Evolutionary conservation across 2,113 vertebrate species (phyloP).

Genomic region (Plotosus lineatus): DNA sequence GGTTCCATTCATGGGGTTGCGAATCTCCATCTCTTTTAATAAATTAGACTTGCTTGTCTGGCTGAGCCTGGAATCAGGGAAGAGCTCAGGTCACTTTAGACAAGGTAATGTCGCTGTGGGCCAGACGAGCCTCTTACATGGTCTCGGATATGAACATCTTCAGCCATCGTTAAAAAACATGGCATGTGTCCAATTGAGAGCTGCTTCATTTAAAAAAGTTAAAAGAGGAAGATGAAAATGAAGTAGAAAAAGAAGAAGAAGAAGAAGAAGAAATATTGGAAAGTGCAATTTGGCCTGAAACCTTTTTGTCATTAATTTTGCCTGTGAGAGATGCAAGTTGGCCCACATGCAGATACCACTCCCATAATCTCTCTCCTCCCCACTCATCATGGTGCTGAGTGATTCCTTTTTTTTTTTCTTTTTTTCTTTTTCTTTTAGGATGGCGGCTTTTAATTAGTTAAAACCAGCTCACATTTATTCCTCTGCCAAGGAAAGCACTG

Average conservation of each 20-base stretch:
- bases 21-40: conserved; percentile 34
- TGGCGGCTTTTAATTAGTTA: conserved; percentile 44
- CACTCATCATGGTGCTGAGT: conserved; percentile 2
- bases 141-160: conserved; percentile 44
- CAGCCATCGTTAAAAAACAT: conserved; percentile 44
- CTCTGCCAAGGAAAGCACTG: not conserved
- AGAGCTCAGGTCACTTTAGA: conserved; percentile 43
- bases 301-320: conserved; percentile 52
- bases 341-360: not conserved
- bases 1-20: conserved; percentile 42
- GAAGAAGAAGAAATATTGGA: conserved; percentile 14
- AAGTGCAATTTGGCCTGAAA: conserved; percentile 45
- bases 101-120: conserved; percentile 14
- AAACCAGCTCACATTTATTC: conserved; percentile 30
- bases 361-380: no score
- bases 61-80: conserved; percentile 1
- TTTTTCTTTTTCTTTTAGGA: conserved; percentile 37
- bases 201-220: conserved; percentile 45
- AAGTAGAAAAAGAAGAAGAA: conserved; percentile 14
- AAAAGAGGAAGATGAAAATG: not conserved
- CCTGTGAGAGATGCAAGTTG: conserved; percentile 27
- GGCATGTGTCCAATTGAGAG: conserved; percentile 41
- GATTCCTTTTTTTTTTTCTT: conserved; percentile 39
- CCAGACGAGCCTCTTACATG: not conserved
- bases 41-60: conserved; percentile 39